A percentile compares a stretch with the other conserved stretches of the same genome.
Conservation (phyloP, 2,888 invertebrate genomes). For the Harmothoe impar region DNA sequence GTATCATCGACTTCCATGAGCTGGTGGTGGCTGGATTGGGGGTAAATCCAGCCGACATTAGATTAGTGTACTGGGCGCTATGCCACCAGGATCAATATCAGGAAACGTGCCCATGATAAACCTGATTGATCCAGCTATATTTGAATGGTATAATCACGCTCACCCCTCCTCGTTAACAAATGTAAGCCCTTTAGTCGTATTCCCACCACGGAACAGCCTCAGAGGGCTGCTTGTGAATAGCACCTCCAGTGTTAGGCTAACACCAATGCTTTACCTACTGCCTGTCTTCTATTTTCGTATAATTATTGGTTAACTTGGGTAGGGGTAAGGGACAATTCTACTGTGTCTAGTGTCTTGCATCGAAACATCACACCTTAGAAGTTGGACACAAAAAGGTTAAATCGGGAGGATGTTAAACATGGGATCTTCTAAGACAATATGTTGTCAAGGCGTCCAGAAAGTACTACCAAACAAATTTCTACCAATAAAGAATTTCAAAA, state of each 20-base stretch:
- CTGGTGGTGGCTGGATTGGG: not conserved
- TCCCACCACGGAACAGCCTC: not conserved
- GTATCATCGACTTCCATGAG: slow-evolving; percentile 3
- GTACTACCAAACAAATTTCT: too few relatives aligned
- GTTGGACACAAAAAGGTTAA: too few relatives aligned
- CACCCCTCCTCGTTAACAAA: not conserved
- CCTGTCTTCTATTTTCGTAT: too few relatives aligned
- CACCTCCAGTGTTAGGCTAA: not conserved
- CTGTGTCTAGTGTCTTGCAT: too few relatives aligned
- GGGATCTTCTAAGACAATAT: too few relatives aligned
- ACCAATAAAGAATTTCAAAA: too few relatives aligned
- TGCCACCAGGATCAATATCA: not conserved
- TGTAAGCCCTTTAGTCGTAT: not conserved
- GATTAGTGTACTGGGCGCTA: not conserved
- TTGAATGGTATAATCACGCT: not conserved
- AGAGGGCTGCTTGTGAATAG: not conserved
- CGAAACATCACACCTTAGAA: too few relatives aligned
- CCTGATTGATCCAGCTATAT: slow-evolving; percentile 12
- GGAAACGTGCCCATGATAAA: slow-evolving; percentile 5
- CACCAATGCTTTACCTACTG: too few relatives aligned
- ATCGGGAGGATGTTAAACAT: too few relatives aligned
- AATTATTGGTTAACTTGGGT: too few relatives aligned
- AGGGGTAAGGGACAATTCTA: too few relatives aligned
- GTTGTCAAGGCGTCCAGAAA: too few relatives aligned
- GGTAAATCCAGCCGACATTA: not conserved